Percentiles rank a stretch among this genome's conserved stretches.
phyloP scores from a whole-genome alignment of 2,888 invertebrate species.

The Dicyrtoma fusca region DNA sequence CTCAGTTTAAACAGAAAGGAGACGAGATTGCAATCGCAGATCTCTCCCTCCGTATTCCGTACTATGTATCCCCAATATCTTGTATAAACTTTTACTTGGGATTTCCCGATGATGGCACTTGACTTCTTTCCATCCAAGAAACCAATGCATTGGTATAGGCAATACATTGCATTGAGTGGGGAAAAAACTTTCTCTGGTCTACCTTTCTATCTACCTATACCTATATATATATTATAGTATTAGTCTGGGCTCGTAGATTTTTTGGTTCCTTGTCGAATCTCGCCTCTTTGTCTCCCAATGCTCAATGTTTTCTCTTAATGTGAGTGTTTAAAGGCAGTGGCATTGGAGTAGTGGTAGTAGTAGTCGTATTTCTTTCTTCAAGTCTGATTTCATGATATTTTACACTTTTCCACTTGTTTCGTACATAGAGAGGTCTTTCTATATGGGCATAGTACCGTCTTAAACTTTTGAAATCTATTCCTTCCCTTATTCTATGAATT shows the following conservation, averaged over 20 bases:
- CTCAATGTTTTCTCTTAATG: too few species aligned
- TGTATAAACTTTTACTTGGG: neutral
- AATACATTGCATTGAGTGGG: too few species aligned
- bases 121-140: too few species aligned
- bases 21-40: neutral
- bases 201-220: neutral
- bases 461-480: constrained; percentile 12
- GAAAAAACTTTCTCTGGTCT: neutral
- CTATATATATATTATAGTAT: too few species aligned
- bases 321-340: too few species aligned
- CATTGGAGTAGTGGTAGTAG: too few species aligned
- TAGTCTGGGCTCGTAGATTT: neutral
- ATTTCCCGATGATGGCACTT: neutral
- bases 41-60: too few species aligned
- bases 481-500: constrained; percentile 19
- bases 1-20: neutral
- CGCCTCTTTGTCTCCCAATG: neutral
- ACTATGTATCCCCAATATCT: too few species aligned
- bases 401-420: neutral
- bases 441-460: neutral
- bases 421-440: constrained; percentile 16
- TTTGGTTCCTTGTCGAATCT: neutral
- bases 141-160: too few species aligned
- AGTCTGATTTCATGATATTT: constrained; percentile 20
- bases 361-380: too few species aligned